Conservation (phyloP, 2,888 invertebrate genomes). For the Phorcus lineatus region DNA sequence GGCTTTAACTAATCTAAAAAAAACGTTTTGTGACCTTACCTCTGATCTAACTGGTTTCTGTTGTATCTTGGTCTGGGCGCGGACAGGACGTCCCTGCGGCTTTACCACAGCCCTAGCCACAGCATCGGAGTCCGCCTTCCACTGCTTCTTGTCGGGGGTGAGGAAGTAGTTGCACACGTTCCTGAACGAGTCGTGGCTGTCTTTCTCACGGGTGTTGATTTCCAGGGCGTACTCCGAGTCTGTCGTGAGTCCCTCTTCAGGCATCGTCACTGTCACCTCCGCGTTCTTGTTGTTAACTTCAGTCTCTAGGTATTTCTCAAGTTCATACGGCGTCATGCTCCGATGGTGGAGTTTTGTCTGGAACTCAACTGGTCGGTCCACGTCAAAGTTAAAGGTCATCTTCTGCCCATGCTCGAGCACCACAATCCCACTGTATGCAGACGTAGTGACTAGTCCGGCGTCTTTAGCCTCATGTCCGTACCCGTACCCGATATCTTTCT, state of each 20-base stretch:
- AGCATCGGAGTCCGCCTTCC: conserved; percentile 14
- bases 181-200: conserved; percentile 11
- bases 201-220: neutral
- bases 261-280: conserved; percentile 17
- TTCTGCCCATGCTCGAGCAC: conserved; percentile 24
- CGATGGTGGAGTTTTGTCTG: conserved; percentile 39
- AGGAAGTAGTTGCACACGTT: conserved; percentile 18
- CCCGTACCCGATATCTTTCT: conserved; percentile 58
- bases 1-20: no score
- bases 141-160: conserved; percentile 9
- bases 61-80: neutral
- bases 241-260: neutral
- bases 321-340: neutral
- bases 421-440: conserved; percentile 40
- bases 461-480: conserved; percentile 45
- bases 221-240: conserved; percentile 14
- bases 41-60: conserved; percentile 12
- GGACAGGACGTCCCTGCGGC: neutral
- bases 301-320: conserved; percentile 3
- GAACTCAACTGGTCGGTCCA: conserved; percentile 32
- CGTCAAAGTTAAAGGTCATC: conserved; percentile 40
- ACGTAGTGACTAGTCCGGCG: conserved; percentile 50
- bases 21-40: neutral
- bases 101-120: neutral
- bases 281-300: conserved; percentile 18